A percentile compares a stretch with the other conserved stretches of the same genome.
These are phyloP conservation scores for Hozukius guyotensis DNA, from an alignment of 2,797 vertebrate genomes.

Conservation along the genomic window DNA sequence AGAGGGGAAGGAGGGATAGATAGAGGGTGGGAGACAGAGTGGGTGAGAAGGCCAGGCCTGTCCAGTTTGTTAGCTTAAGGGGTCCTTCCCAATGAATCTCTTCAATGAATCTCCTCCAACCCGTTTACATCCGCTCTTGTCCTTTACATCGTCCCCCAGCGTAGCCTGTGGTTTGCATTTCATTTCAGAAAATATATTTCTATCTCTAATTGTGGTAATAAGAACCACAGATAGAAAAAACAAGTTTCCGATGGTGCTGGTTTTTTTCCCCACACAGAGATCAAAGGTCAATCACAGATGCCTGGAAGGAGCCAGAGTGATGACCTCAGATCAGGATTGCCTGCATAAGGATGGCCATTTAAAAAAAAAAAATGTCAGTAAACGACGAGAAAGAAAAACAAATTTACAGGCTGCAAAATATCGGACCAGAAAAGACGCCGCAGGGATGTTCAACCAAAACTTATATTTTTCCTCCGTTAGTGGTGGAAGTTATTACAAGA, in stretches of 20 bases:
- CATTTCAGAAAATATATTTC: constrained; percentile 33
- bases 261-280: constrained; percentile 20
- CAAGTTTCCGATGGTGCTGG: neutral
- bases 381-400: constrained; percentile 26
- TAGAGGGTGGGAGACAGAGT: constrained; percentile 33
- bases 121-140: constrained; percentile 35
- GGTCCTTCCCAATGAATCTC: constrained; percentile 39
- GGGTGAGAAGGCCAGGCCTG: constrained; percentile 44
- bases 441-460: constrained; percentile 53
- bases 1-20: constrained; percentile 32
- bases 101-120: constrained; percentile 28
- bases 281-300: constrained; percentile 57
- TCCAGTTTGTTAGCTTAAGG: constrained; percentile 54
- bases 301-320: constrained; percentile 26
- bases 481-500: constrained; percentile 58
- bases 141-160: constrained; percentile 40
- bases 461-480: constrained; percentile 45
- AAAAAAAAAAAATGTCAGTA: constrained; percentile 4
- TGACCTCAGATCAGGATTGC: constrained; percentile 34
- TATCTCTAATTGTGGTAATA: constrained; percentile 68
- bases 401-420: constrained; percentile 24
- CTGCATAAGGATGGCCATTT: constrained; percentile 25
- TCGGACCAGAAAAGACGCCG: constrained; percentile 24
- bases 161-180: constrained; percentile 38
- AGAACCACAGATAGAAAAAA: constrained; percentile 15